Evolutionary conservation across 2,888 invertebrate genomes (phyloP).

Genomic region (Allygus modestus): DNA sequence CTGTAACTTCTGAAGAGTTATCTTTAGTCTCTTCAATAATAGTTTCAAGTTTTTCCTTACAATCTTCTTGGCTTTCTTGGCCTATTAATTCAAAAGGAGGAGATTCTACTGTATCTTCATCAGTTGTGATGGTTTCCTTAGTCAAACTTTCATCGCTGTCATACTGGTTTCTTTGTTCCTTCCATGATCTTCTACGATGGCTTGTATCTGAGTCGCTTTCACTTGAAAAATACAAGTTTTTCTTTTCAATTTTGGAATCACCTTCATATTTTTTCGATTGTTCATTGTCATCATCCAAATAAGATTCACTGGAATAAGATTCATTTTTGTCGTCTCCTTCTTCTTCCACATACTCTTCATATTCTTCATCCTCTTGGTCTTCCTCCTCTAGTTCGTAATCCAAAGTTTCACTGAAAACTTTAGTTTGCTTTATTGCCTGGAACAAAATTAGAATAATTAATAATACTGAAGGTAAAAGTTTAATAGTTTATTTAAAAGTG

Average conservation of each 20-base stretch:
- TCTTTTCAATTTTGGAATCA: constrained; percentile 31
- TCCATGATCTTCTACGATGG: constrained; percentile 32
- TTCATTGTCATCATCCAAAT: neutral
- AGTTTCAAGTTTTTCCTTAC: constrained; percentile 2
- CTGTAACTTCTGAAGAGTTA: neutral
- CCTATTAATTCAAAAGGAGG: constrained; percentile 47
- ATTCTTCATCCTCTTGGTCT: neutral
- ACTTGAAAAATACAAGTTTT: constrained; percentile 37
- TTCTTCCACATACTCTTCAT: neutral
- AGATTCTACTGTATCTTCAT: constrained; percentile 40
- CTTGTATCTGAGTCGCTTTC: constrained; percentile 25
- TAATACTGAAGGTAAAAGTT: no score
- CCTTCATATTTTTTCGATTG: neutral
- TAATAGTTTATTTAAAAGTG: no score
- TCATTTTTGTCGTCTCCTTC: constrained; percentile 4
- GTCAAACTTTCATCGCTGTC: constrained; percentile 22
- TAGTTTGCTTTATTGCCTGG: neutral
- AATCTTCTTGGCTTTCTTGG: constrained; percentile 29
- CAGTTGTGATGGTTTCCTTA: neutral
- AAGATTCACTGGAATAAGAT: constrained; percentile 2
- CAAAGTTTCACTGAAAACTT: constrained; percentile 16
- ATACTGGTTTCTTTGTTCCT: neutral
- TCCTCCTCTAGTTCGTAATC: constrained; percentile 31
- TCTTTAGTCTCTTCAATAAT: constrained; percentile 21
- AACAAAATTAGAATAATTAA: neutral